Evolutionary conservation across 2,888 invertebrate genomes (phyloP), one percentile per base, ranked within the genome.

Genomic region (Lacanobia wlatinum): DNA sequence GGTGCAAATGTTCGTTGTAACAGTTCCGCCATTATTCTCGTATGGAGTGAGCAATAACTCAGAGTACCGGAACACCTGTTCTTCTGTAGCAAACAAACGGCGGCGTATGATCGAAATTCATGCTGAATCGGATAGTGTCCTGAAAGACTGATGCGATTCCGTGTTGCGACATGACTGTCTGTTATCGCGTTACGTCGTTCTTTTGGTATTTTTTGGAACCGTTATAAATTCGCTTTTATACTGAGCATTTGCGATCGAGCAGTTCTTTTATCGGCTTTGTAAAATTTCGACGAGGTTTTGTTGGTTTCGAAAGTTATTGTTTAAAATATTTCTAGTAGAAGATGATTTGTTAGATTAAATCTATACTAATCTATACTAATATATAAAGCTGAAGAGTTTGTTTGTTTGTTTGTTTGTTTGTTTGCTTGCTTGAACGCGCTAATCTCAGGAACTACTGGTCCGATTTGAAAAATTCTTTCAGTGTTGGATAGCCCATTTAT

Each of bases 41-140:
- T 80, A 86, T 84, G 82, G 89, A 86, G 81, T 84, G 85, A 82
- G 87, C 89, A 88, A 92, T 93, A 92, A 88, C 87, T 91, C 89
- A 89, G 76, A 65, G 66, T 50, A 18, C 65, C 52, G 71, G 84
- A 91, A 88, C 93, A 93, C 92, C 93, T 93, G 92, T 91, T 91
- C 90, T 87, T 83, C 84, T 82, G 81, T 87, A 81, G 86, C 85
- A 86, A 87, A 88, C 88, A 89, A 87, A 83, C 83, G 85, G 76
- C 64, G 80, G 76, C 64, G 80, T 82, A 83, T 84, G 87, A 80
- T 86, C 78, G 76, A 75, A 83, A 78, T 79, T 87, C 83, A 80
- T 64, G 76, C 75, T 76, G 81, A 68, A 83, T 83, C 74, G 76
- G 78, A 80, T 77, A 53, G 64, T 73, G 73, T n/a, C 46, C 70